Conservation (phyloP, 2,113 vertebrate genomes). For the Bothrops jararaca region DNA sequence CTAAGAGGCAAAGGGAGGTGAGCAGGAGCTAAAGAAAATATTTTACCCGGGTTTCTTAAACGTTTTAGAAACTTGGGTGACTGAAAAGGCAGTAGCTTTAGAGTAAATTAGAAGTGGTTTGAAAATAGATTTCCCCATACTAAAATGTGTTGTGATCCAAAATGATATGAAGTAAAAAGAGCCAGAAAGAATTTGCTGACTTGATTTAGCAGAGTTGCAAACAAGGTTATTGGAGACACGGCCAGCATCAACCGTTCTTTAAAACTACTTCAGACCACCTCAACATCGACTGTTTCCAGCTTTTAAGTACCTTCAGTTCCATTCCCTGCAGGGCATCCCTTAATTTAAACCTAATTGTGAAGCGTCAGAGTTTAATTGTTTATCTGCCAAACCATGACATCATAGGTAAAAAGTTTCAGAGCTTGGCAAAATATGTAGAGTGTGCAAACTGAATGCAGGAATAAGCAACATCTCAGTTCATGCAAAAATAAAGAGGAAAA, state of each 20-base stretch:
- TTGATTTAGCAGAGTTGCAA: background rate
- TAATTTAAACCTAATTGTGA: background rate
- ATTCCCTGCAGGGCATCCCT: background rate
- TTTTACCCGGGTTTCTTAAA: background rate
- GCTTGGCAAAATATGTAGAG: background rate
- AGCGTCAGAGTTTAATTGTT: background rate
- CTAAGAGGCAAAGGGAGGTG: background rate
- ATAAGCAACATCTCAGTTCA: background rate
- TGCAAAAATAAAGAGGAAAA: background rate
- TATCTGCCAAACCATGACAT: background rate
- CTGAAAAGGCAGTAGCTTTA: background rate
- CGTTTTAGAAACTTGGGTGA: background rate
- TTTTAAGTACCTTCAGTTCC: background rate
- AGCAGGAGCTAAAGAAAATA: background rate
- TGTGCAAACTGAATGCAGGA: background rate
- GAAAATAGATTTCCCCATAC: background rate
- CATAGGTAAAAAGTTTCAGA: background rate
- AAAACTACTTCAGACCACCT: background rate
- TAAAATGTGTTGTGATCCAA: background rate
- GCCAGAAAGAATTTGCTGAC: background rate
- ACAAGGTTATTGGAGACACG: background rate
- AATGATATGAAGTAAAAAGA: background rate
- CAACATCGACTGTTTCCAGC: background rate
- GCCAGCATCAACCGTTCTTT: background rate
- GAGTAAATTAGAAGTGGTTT: background rate